Evolutionary conservation across 1,140 invertebrate species (phyloP).

Genomic region (Solenopsis invicta): DNA sequence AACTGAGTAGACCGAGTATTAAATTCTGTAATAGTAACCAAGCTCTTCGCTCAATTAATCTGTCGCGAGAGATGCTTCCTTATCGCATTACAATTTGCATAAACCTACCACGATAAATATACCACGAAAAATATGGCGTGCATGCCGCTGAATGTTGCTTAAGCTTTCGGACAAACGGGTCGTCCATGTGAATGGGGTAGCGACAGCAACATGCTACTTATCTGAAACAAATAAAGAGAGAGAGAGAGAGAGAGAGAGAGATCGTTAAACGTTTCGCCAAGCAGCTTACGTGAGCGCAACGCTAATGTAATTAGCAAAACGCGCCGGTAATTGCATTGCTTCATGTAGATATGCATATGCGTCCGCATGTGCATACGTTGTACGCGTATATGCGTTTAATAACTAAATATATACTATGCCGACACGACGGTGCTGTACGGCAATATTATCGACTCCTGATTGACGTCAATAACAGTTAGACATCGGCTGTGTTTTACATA

Average conservation of each 20-base stretch:
- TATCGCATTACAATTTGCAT: background rate
- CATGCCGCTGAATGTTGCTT: background rate
- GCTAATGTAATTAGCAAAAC: conserved; percentile 62
- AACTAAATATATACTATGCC: conserved; percentile 45
- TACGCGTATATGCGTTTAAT: conserved; percentile 3
- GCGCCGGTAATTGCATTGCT: conserved; percentile 38
- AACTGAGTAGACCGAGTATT: background rate
- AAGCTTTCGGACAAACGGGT: background rate
- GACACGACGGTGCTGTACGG: background rate
- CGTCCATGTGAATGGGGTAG: background rate
- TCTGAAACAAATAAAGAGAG: conserved; percentile 40
- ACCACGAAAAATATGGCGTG: background rate
- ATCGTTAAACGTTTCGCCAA: conserved; percentile 41
- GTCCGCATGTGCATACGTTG: background rate
- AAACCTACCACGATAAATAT: background rate
- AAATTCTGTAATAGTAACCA: background rate
- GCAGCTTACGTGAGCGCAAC: conserved; percentile 20
- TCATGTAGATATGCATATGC: background rate
- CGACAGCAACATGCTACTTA: background rate
- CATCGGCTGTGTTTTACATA: conserved; percentile 20
- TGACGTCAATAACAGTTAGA: conserved; percentile 43
- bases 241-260: conserved; percentile 33
- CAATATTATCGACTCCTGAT: conserved; percentile 21
- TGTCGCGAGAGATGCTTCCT: background rate
- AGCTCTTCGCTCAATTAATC: background rate